Conservation (phyloP, 2,113 vertebrate species). For the Sapayoa aenigma region DNA sequence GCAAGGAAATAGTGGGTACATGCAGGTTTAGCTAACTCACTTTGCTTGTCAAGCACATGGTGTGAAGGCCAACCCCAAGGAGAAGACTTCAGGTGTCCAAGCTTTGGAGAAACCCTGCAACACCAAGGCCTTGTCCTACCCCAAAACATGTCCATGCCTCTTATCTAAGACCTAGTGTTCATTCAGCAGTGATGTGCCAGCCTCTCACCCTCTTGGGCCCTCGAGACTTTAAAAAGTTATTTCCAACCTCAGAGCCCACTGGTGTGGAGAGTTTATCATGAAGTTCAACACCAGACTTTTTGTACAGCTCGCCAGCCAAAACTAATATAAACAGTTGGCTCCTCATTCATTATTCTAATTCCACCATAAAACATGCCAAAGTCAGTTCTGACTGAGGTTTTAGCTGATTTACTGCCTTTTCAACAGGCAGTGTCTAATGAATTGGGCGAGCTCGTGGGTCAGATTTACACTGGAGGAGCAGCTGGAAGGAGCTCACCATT, state of each 20-base stretch:
- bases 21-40: background rate
- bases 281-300: constrained; percentile 1
- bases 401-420: constrained; percentile 59
- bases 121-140: rapidly evolving
- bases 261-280: background rate
- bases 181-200: background rate
- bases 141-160: background rate
- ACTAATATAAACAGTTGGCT: constrained; percentile 64
- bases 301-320: constrained; percentile 54
- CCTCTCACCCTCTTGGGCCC: background rate
- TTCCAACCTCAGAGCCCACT: background rate
- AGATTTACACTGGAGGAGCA: background rate
- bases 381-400: constrained; percentile 1
- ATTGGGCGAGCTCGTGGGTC: background rate
- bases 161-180: background rate
- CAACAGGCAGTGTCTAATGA: constrained; percentile 19
- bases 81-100: background rate
- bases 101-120: background rate
- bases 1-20: background rate
- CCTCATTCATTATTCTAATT: constrained; percentile 67
- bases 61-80: background rate
- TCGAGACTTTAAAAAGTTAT: background rate
- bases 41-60: background rate
- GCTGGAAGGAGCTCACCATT: background rate
- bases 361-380: constrained; percentile 53